These are phyloP conservation scores for Hemithea aestivaria DNA, from an alignment of 2,888 invertebrate genomes.

Conservation along the genomic window DNA sequence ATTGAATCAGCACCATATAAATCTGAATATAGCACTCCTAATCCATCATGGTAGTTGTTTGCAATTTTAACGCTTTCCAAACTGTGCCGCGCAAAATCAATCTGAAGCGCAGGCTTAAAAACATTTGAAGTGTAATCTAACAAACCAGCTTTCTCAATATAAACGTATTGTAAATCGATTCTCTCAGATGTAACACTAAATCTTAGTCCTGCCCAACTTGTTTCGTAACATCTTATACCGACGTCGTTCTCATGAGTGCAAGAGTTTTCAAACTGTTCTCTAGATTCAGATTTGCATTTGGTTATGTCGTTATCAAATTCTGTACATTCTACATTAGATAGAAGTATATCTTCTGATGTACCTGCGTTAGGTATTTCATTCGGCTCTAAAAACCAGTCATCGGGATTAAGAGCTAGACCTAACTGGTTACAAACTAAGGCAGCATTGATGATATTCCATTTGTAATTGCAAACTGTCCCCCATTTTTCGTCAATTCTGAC, in stretches of 20 bases:
- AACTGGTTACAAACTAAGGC: conserved; percentile 97
- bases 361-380: conserved; percentile 90
- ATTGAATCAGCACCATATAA: conserved; percentile 91
- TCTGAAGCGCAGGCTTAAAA: conserved; percentile 93
- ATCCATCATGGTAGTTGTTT: conserved; percentile 94
- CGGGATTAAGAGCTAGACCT: conserved; percentile 94
- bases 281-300: conserved; percentile 88
- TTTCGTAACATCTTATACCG: conserved; percentile 92
- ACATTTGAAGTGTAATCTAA: conserved; percentile 93
- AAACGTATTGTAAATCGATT: conserved; percentile 91
- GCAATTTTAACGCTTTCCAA: conserved; percentile 88
- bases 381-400: conserved; percentile 92
- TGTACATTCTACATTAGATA: conserved; percentile 94
- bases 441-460: conserved; percentile 95
- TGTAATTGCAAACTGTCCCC: conserved; percentile 98
- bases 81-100: conserved; percentile 90
- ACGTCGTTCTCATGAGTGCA: conserved; percentile 93
- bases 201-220: conserved; percentile 96
- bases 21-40: conserved; percentile 96
- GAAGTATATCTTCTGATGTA: conserved; percentile 85
- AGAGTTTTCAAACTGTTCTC: conserved; percentile 90
- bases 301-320: conserved; percentile 94
- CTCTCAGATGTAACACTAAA: conserved; percentile 93
- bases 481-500: conserved; percentile 91
- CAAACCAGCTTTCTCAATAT: conserved; percentile 94